Conservation (phyloP, 2,888 invertebrate species). For the Cephus pygmeus region DNA sequence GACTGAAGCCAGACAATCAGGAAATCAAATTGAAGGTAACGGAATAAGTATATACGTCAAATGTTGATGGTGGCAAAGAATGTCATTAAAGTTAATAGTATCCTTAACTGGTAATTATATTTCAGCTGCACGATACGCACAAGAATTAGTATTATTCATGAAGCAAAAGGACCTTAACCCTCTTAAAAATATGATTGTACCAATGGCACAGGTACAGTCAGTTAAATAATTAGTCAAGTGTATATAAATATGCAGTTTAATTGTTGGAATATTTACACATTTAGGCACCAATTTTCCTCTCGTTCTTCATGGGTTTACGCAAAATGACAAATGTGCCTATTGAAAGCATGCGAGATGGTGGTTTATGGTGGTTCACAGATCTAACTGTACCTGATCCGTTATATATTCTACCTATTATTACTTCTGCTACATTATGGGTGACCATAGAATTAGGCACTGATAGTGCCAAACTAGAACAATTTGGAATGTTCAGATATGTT, state of each 20-base stretch:
- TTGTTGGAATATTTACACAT: conserved; percentile 26
- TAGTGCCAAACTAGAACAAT: conserved; percentile 73
- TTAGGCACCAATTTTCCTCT: conserved; percentile 87
- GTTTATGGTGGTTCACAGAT: conserved; percentile 93
- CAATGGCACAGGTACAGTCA: conserved; percentile 77
- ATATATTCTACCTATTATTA: conserved; percentile 86
- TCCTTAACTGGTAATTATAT: conserved; percentile 9
- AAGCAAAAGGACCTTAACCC: conserved; percentile 85
- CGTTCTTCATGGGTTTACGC: conserved; percentile 89
- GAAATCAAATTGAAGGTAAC: conserved; percentile 79
- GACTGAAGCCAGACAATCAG: conserved; percentile 86
- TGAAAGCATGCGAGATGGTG: conserved; percentile 89
- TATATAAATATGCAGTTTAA: background rate
- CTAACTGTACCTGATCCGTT: conserved; percentile 91
- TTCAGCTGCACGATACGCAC: conserved; percentile 76
- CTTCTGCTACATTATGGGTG: conserved; percentile 82
- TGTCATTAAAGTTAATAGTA: conserved; percentile 7
- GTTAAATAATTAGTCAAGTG: conserved; percentile 12
- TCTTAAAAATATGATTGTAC: conserved; percentile 81
- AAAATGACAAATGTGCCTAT: conserved; percentile 92
- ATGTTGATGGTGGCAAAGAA: background rate
- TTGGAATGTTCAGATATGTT: conserved; percentile 79
- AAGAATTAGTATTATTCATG: conserved; percentile 86
- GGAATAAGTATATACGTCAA: background rate
- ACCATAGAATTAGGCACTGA: conserved; percentile 90